Conservation (phyloP, 2,888 invertebrate genomes). For the Dryocosmus kuriphilus region DNA sequence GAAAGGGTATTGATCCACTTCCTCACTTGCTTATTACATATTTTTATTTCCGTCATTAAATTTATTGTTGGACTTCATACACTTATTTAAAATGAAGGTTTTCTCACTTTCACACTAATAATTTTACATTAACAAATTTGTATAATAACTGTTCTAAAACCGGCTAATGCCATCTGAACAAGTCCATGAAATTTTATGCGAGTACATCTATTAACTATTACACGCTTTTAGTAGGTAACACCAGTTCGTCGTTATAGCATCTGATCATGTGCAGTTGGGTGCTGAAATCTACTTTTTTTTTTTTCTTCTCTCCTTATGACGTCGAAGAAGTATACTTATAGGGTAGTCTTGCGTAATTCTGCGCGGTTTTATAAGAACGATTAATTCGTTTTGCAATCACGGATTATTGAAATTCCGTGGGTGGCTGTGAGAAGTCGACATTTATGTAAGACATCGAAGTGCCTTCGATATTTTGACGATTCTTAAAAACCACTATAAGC, state of each 20-base stretch:
- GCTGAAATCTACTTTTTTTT: not conserved
- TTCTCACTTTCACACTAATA: not conserved
- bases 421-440: not conserved
- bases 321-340: not conserved
- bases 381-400: slow-evolving; percentile 21
- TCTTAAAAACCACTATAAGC: no score
- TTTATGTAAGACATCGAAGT: slow-evolving; percentile 14
- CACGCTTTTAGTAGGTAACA: not conserved
- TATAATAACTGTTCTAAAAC: not conserved
- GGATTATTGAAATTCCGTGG: slow-evolving; percentile 27
- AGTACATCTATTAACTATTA: not conserved
- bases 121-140: not conserved
- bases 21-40: not conserved
- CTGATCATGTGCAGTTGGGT: not conserved
- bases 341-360: not conserved
- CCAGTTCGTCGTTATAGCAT: not conserved
- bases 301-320: not conserved
- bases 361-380: not conserved
- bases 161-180: not conserved
- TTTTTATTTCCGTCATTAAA: not conserved
- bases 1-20: not conserved
- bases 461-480: slow-evolving; percentile 26
- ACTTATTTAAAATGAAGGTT: not conserved
- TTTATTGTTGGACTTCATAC: not conserved
- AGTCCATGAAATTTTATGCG: not conserved